Percentiles rank a stretch among this genome's conserved stretches.
These are phyloP conservation scores for Cotesia glomerata DNA, from an alignment of 1,140 invertebrate species.

Conservation along the genomic window DNA sequence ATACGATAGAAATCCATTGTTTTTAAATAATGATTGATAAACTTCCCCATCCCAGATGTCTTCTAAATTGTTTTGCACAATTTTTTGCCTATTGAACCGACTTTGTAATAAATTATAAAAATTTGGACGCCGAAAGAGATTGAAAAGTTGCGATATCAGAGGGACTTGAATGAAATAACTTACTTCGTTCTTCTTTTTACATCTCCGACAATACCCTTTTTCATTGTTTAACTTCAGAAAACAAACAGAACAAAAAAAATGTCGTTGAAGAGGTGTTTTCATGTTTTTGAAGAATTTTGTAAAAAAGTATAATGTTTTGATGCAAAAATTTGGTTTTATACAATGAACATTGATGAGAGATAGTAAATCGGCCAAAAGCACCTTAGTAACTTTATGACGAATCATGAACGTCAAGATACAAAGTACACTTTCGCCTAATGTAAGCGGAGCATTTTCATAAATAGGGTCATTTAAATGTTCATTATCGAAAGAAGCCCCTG, in stretches of 20 bases:
- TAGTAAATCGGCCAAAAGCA: background rate
- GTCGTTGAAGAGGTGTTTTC: background rate
- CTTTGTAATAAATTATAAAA: background rate
- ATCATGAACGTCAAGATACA: background rate
- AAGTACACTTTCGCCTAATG: background rate
- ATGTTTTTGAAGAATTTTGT: background rate
- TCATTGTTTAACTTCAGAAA: background rate
- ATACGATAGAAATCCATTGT: background rate
- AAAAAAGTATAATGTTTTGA: background rate
- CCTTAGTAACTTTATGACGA: background rate
- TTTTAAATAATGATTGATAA: background rate
- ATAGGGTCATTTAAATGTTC: background rate
- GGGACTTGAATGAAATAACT: background rate
- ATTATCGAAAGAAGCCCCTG: background rate
- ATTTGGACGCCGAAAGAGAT: background rate
- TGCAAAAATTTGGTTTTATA: background rate
- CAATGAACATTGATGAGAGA: background rate
- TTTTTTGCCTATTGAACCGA: background rate
- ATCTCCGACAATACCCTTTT: background rate
- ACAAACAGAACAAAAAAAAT: background rate
- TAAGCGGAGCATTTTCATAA: background rate
- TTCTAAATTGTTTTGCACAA: conserved; percentile 18
- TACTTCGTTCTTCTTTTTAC: background rate
- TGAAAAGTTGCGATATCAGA: background rate
- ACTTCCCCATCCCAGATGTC: conserved; percentile 36